Evolutionary conservation across 2,797 vertebrate species (phyloP), one percentile per base, ranked within the genome.

Genomic region (Takifugu rubripes): DNA sequence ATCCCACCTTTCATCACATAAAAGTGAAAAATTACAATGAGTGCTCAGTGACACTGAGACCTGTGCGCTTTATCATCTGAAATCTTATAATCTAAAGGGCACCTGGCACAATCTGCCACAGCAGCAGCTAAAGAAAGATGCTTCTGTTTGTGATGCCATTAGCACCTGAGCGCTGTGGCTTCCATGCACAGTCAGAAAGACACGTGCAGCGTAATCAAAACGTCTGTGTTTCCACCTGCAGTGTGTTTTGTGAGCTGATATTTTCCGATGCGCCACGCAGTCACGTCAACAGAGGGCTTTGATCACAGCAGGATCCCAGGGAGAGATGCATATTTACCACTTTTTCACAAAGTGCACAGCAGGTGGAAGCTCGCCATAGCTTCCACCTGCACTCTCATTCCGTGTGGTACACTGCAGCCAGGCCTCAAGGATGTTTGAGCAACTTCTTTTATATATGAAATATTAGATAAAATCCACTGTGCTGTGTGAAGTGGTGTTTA

Each of bases 241-340:
- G 67, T 52, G 43, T 73, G 59, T 40, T 74, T 82, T 40, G 50
- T 11, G 45, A 72, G 73, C 67, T 54, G 56, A 46, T 79, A 77
- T 77, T 64, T 61, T 43, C 36, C 36, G 64, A 26, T 54, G 27
- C 61, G 69, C 59, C 42, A 57, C 71, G 56, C 64, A 57, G 71
- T 63, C 68, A 21, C 45, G 72, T 79, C 57, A 72, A 62, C 64
- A 40, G 67, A 77, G 55, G 5, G 44, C 76, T 85, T 84, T 85
- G 82, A 89, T 90, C 84, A 56, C 80, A 75, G 83, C 45, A 0
- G 81, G 79, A 58, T 64, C 40, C 65, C 10, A 59, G n/a, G 5
- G 64, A 21, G 72, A 77, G 72, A 36, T 29, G 57, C 73, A 75
- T 77, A 84, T 83, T 85, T 82, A 76, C 77, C 78, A 83, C 77